These are phyloP conservation scores for Columba guinea DNA, from an alignment of 2,797 vertebrate species.

Conservation along the genomic window DNA sequence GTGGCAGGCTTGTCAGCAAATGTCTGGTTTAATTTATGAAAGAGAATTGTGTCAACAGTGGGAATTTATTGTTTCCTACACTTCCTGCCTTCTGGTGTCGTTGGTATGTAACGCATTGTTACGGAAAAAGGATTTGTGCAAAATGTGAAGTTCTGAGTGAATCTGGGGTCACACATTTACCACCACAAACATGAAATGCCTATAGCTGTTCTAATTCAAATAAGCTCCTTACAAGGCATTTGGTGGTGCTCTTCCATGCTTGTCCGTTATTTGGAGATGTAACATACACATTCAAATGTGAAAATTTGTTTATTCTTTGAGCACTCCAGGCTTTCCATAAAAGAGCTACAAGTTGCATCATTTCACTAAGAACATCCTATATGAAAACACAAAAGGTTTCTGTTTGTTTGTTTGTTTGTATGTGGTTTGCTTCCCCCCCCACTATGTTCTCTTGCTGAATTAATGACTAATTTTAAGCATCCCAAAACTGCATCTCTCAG, in stretches of 20 bases:
- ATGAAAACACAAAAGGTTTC: neutral
- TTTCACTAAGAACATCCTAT: neutral
- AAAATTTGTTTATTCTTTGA: neutral
- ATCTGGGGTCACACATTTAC: neutral
- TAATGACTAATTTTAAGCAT: neutral
- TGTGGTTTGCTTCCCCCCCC: neutral
- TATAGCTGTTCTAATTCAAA: neutral
- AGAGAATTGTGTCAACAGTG: conserved; percentile 21
- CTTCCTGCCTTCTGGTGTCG: conserved; percentile 12
- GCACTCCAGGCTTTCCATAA: neutral
- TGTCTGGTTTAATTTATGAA: conserved; percentile 45
- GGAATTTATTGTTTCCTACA: conserved; percentile 47
- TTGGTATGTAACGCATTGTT: neutral
- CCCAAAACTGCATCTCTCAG: neutral
- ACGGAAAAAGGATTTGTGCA: neutral
- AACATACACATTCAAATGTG: neutral
- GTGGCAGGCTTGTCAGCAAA: conserved; percentile 50
- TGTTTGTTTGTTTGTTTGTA: too few relatives aligned
- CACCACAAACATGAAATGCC: neutral
- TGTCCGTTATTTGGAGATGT: neutral
- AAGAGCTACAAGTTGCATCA: neutral
- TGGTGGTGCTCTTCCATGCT: neutral
- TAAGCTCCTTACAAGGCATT: neutral
- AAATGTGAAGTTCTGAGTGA: neutral
- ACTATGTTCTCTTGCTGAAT: neutral